phyloP scores from a whole-genome alignment of 2,888 invertebrate genomes.

The Galerucella nymphaeae region DNA sequence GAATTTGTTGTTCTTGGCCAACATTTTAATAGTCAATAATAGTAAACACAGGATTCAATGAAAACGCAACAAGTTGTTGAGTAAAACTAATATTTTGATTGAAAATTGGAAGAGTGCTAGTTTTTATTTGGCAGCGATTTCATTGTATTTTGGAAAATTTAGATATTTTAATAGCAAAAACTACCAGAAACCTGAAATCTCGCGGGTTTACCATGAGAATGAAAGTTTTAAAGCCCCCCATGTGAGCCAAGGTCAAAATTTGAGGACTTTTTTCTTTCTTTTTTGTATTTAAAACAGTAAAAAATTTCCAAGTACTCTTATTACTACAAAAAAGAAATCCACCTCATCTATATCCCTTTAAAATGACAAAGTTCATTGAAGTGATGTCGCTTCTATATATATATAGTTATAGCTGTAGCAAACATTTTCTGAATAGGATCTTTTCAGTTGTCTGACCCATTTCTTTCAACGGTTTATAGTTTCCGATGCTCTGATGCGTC shows the following conservation, averaged over 20 bases:
- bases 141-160: no score
- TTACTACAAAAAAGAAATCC: neutral
- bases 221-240: no score
- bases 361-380: conserved; percentile 37
- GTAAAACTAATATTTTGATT: conserved; percentile 40
- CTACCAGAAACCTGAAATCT: no score
- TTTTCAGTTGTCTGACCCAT: conserved; percentile 46
- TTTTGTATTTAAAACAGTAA: no score
- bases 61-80: conserved; percentile 39
- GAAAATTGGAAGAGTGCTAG: neutral
- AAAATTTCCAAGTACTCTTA: neutral
- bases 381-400: conserved; percentile 27
- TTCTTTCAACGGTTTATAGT: conserved; percentile 46
- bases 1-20: conserved; percentile 46
- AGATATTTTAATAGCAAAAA: no score
- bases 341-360: conserved; percentile 16
- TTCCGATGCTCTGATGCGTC: conserved; percentile 47
- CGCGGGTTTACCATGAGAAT: no score
- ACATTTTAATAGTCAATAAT: conserved; percentile 44
- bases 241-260: no score
- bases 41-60: conserved; percentile 43
- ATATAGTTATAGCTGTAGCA: conserved; percentile 25
- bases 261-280: no score
- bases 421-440: conserved; percentile 41
- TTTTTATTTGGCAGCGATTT: conserved; percentile 14